These are phyloP conservation scores for Calyptommatus sinebrachiatus DNA, from an alignment of 2,113 vertebrate species.

Conservation along the genomic window DNA sequence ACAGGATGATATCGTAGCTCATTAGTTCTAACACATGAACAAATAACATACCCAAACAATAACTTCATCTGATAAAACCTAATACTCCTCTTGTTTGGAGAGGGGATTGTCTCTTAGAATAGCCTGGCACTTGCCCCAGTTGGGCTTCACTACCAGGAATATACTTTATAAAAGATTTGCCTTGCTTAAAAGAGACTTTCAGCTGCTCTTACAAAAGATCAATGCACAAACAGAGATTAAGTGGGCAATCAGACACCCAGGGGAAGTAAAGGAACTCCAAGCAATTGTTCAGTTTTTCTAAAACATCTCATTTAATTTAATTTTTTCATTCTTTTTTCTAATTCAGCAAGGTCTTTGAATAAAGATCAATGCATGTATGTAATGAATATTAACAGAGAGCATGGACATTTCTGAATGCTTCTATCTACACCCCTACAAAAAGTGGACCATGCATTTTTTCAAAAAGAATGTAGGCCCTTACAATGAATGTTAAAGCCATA, in stretches of 20 bases:
- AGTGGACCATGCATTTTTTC: slow-evolving; percentile 20
- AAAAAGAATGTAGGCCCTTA: slow-evolving; percentile 45
- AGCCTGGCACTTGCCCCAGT: slow-evolving; percentile 76
- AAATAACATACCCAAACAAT: slow-evolving; percentile 69
- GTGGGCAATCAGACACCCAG: slow-evolving; percentile 69
- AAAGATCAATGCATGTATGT: not conserved
- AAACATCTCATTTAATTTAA: slow-evolving; percentile 33
- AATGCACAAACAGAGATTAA: slow-evolving; percentile 78
- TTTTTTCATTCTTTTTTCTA: not conserved
- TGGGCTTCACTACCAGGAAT: slow-evolving; percentile 78
- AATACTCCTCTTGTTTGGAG: slow-evolving; percentile 68
- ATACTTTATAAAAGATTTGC: slow-evolving; percentile 78
- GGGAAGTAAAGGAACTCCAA: slow-evolving; percentile 37
- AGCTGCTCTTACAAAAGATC: slow-evolving; percentile 81
- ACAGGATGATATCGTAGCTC: slow-evolving; percentile 54
- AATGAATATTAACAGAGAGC: not conserved
- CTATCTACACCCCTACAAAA: slow-evolving; percentile 1
- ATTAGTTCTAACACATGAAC: slow-evolving; percentile 66
- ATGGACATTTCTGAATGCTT: not conserved
- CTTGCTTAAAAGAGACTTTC: slow-evolving; percentile 74
- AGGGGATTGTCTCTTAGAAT: slow-evolving; percentile 74
- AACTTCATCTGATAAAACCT: slow-evolving; percentile 73
- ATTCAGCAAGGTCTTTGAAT: slow-evolving; percentile 9
- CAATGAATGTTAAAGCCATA: slow-evolving; percentile 51
- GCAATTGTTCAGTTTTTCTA: slow-evolving; percentile 20